Evolutionary conservation across 2,797 vertebrate genomes (phyloP), one percentile per base, ranked within the genome.

Genomic region (Tapirus indicus): DNA sequence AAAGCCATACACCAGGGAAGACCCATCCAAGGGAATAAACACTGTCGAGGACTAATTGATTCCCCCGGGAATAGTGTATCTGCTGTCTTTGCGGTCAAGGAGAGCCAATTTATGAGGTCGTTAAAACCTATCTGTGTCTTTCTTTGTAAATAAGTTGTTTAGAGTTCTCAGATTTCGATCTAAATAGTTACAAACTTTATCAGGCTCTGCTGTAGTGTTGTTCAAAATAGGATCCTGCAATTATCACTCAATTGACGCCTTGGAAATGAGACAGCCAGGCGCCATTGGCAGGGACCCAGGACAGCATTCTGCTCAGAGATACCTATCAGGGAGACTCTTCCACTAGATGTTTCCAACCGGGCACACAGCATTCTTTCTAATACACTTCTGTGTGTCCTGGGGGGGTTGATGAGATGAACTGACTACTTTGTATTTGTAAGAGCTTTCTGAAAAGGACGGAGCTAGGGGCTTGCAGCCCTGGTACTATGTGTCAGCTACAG

Each of bases 111-210:
- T 94, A 88, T 88, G 95, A 96, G 95, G 97, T 54, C 91, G 94
- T 98, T 97, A 98, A 98, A 97, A 97, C 94, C 97, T 21, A 71
- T 97, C 95, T 96, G 90, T 94, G 95, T 96, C 97, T 98, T 95
- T 98, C 98, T 91, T 97, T 97, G 97, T 98, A 98, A 99, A 98
- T 98, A 98, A 98, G 98, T 98, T 98, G 98, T 98, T 99, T 98
- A 83, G 98, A 91, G 96, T 97, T 98, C 98, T 99, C 98, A 83
- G 90, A 98, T 99, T 98, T 98, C 98, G 20, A 97, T 97, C 98
- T 98, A 98, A 99, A 98, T 98, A 98, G 97, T 95, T 97, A 90
- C 97, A 98, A 95, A 98, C 96, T 98, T 98, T 97, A 98, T 98
- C 97, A 92, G 95, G 54, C 86, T 97, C 94, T 38, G 32, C 88